Base-by-base conservation (phyloP, 92 coral and sea anemone species). In the Siderastrea radians region DNA sequence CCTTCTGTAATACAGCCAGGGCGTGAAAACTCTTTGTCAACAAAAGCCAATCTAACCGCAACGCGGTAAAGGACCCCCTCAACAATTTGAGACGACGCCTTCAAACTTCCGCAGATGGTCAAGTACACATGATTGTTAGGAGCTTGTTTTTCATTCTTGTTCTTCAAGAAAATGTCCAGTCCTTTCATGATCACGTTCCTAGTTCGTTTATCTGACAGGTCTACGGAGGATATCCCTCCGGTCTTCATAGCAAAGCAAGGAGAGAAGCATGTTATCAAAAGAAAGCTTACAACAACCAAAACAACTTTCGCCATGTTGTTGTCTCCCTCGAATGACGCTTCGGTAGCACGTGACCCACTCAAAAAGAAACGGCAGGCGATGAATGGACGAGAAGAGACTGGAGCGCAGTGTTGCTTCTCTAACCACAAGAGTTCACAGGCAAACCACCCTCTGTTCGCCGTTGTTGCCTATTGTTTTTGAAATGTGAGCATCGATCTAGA, bases 1-100 rank as follows among this genome's bases (percentile, higher is more conserved):
- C 8, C 66, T 45, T 12, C 12, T 14, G 2, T 7, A 19, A 81
- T 70, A 38, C 86, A 79, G 14, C 8, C 47, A 55, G 2, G 46
- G 1, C 7, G 7, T 12, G 53, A 15, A 16, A 8, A 1, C 10
- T 5, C 53, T 53, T 51, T 45, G 3, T 69, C 68, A 14, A 51
- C 77, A 12, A 84, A 91, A 15, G 26, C 88, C 10, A 80, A 4
- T 38, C 73, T 75, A 55, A 81, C 7, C 19, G 63, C 66, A 14
- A 90, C 93, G 17, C 75, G 54, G 15, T 79, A 90, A 63, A 79
- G 12, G 4, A 0, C 3, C 1, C 93, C 93, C 82, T 90, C 73
- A 13, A 90, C 91, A 59, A 86, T 75, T 90, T 90, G 90, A 11
- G 43, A 6, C 3, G 77, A 48, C 11, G 82, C 93, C 1, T 16